Evolutionary conservation across 2,888 invertebrate genomes (phyloP).

Genomic region (Osedax frankpressi): DNA sequence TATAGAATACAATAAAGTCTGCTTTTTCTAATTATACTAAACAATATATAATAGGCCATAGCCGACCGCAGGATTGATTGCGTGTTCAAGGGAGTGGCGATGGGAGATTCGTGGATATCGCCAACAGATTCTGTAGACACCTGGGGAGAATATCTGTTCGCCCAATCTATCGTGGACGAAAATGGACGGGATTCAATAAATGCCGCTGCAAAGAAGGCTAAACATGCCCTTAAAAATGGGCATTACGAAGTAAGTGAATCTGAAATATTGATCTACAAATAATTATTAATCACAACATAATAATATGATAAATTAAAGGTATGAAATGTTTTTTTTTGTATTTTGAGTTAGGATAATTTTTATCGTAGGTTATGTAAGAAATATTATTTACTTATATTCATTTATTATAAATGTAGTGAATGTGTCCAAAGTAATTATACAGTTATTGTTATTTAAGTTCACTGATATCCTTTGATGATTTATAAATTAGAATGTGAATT

Average conservation of each 20-base stretch:
- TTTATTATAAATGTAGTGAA: too few relatives aligned
- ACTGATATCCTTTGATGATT: too few relatives aligned
- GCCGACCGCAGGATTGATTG: constrained; percentile 1
- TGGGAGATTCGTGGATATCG: constrained; percentile 30
- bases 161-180: neutral
- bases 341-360: too few relatives aligned
- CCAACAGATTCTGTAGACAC: constrained; percentile 27
- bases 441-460: too few relatives aligned
- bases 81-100: constrained; percentile 27
- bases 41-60: constrained; percentile 5
- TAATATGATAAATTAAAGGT: too few relatives aligned
- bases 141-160: constrained; percentile 28
- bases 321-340: too few relatives aligned
- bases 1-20: neutral
- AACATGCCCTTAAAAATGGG: neutral
- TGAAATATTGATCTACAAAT: too few relatives aligned
- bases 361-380: too few relatives aligned
- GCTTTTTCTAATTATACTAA: neutral
- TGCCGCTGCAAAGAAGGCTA: neutral
- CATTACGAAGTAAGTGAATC: neutral
- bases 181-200: neutral
- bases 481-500: too few relatives aligned
- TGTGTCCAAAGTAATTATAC: too few relatives aligned
- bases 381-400: too few relatives aligned
- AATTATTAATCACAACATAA: too few relatives aligned